A percentile compares a stretch with the other conserved stretches of the same genome.
Conservation (phyloP, 2,888 invertebrate species). For the Dicyrtoma fusca region DNA sequence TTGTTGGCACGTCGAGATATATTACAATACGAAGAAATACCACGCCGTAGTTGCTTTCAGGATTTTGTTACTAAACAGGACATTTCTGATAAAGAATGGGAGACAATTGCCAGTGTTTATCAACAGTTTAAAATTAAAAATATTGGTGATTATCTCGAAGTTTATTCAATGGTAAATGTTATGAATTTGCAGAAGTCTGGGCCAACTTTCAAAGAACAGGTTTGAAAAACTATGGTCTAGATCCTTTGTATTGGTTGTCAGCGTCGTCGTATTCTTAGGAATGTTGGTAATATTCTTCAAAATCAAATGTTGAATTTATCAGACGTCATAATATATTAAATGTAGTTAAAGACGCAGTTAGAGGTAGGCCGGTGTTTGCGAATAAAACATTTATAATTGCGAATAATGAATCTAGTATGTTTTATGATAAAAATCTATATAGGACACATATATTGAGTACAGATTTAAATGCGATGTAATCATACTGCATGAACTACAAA, state of each 20-base stretch:
- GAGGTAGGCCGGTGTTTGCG: neutral
- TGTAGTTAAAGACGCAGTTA: neutral
- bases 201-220: neutral
- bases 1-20: neutral
- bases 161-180: neutral
- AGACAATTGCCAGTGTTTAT: neutral
- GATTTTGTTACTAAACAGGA: neutral
- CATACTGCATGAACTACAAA: no score
- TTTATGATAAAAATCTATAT: no score
- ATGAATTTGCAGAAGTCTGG: neutral
- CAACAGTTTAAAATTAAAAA: neutral
- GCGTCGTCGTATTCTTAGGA: neutral
- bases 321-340: neutral
- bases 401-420: neutral
- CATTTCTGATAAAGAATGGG: slow-evolving; percentile 2
- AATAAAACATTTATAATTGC: neutral
- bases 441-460: no score
- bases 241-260: neutral
- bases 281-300: neutral
- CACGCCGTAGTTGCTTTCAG: neutral
- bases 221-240: neutral
- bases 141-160: neutral
- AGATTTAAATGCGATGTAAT: no score
- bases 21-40: neutral
- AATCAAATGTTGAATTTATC: neutral